Percentiles rank a stretch among this genome's conserved stretches.
These are phyloP conservation scores for Lutjanus campechanus DNA, from an alignment of 2,797 vertebrate species.

Conservation along the genomic window DNA sequence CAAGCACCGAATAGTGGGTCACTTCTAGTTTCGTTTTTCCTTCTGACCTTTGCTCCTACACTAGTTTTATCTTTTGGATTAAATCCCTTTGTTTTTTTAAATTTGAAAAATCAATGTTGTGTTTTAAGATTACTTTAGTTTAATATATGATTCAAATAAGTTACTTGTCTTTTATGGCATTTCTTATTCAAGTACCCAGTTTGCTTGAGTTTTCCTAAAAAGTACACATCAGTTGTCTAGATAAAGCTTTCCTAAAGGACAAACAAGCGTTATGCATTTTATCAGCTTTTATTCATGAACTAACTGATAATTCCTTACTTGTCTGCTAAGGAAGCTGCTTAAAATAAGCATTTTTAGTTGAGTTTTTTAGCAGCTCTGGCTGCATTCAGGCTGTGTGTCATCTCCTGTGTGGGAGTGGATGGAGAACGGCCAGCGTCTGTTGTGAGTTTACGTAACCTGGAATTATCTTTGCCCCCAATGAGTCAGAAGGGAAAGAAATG, in stretches of 20 bases:
- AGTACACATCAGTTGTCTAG: not conserved
- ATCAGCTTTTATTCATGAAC: not conserved
- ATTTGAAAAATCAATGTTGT: too few relatives aligned
- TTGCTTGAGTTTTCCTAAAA: not conserved
- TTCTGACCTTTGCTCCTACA: too few relatives aligned
- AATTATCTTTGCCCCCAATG: slow-evolving; percentile 61
- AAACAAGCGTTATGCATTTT: not conserved
- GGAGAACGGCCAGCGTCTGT: slow-evolving; percentile 52
- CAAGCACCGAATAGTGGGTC: too few relatives aligned
- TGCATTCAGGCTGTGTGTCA: slow-evolving; percentile 41
- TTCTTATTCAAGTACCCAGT: too few relatives aligned
- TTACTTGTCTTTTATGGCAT: too few relatives aligned
- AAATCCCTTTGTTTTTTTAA: too few relatives aligned
- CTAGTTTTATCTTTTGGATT: too few relatives aligned
- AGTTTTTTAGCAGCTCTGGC: slow-evolving; percentile 14
- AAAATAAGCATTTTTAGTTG: not conserved
- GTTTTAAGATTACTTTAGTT: too few relatives aligned
- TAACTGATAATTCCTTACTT: not conserved
- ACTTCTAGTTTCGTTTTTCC: too few relatives aligned
- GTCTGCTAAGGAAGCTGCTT: not conserved
- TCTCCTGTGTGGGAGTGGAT: slow-evolving; percentile 61
- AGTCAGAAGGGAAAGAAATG: slow-evolving; percentile 56
- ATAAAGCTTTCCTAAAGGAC: not conserved
- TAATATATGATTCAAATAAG: too few relatives aligned
- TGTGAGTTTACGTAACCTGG: slow-evolving; percentile 68